Conservation (phyloP, 2,113 vertebrate genomes). For the Rhinoptilus africanus region DNA sequence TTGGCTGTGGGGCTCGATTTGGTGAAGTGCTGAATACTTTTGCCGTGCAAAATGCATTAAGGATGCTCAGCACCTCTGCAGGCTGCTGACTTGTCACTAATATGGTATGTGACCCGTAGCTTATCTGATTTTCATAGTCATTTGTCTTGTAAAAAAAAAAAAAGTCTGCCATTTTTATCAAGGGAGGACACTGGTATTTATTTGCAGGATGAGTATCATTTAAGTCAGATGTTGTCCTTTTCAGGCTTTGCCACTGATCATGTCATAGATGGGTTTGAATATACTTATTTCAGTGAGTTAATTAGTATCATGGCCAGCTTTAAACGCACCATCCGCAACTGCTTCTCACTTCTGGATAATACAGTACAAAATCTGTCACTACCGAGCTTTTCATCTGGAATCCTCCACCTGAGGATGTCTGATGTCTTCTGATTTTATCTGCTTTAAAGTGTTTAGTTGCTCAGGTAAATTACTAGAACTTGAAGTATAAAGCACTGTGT, state of each 20-base stretch:
- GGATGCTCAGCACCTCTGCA: neutral
- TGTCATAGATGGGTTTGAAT: neutral
- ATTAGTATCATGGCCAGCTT: neutral
- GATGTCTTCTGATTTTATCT: neutral
- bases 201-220: neutral
- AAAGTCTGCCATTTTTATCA: neutral
- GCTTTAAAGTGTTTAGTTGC: neutral
- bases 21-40: neutral
- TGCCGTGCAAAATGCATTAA: neutral
- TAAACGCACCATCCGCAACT: neutral
- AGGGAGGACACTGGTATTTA: neutral
- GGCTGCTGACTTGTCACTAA: neutral
- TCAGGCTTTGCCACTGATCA: neutral
- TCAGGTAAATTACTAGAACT: neutral
- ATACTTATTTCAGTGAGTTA: neutral
- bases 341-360: neutral
- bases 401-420: neutral
- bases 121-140: neutral
- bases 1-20: neutral
- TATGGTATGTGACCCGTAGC: rapidly evolving
- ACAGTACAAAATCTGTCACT: neutral
- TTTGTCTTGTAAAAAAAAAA: neutral
- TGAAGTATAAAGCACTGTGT: neutral
- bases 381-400: neutral
- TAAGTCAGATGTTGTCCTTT: neutral